Percentiles rank a stretch among this genome's conserved stretches.
Conservation (phyloP, 1,140 invertebrate genomes). For the Anastrepha obliqua region DNA sequence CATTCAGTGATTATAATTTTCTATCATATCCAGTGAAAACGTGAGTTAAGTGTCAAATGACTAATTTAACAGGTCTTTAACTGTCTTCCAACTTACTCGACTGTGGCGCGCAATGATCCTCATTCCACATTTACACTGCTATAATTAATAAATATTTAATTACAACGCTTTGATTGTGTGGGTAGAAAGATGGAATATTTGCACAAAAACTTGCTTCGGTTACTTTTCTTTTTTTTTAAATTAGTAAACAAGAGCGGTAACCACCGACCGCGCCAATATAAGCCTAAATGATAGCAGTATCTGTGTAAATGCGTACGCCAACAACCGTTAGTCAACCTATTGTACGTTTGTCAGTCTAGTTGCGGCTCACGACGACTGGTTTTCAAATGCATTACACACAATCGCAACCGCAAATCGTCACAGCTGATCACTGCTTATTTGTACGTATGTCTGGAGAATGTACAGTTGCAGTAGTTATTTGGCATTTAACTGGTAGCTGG, state of each 20-base stretch:
- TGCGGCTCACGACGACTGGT: neutral
- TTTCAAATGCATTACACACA: too few species aligned
- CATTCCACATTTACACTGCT: neutral
- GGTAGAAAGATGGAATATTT: neutral
- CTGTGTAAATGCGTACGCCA: slow-evolving; percentile 2
- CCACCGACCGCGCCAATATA: neutral
- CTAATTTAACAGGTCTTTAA: slow-evolving; percentile 18
- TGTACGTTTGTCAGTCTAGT: neutral
- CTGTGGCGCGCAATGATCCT: neutral
- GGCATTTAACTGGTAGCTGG: slow-evolving; percentile 29
- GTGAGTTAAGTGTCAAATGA: slow-evolving; percentile 16
- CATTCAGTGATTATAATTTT: neutral
- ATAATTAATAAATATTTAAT: slow-evolving; percentile 32
- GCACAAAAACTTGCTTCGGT: too few species aligned
- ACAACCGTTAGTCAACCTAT: slow-evolving; percentile 20
- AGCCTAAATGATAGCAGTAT: neutral
- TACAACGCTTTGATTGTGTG: neutral
- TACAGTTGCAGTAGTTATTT: slow-evolving; percentile 2
- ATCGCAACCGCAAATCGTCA: too few species aligned
- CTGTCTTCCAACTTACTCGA: neutral
- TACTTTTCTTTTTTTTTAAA: neutral
- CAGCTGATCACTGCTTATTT: neutral
- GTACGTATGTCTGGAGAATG: neutral
- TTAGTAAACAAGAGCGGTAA: neutral
- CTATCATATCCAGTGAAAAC: neutral